phyloP scores from a whole-genome alignment of 2,113 vertebrate genomes.

The Grallaria varia region DNA sequence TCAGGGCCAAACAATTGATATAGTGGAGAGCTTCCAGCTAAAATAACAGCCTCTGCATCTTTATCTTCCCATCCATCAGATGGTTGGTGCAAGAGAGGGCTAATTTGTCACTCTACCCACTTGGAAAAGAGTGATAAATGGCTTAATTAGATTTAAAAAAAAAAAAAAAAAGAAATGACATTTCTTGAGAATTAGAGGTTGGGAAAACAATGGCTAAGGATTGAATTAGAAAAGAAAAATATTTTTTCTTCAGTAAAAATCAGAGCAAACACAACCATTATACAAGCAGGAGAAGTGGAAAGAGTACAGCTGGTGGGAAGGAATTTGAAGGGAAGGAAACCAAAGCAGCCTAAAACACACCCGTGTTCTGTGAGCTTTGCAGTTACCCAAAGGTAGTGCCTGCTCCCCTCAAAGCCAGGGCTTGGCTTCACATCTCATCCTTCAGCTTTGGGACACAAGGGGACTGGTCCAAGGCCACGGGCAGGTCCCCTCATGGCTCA shows the following conservation, averaged over 20 bases:
- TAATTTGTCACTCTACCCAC: conserved; percentile 68
- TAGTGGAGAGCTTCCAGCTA: conserved; percentile 60
- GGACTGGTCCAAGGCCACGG: neutral
- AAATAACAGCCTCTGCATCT: conserved; percentile 70
- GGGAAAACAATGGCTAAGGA: conserved; percentile 57
- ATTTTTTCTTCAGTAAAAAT: conserved; percentile 43
- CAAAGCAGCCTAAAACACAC: neutral
- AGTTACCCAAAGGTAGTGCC: neutral
- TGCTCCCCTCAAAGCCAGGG: neutral
- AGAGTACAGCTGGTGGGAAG: neutral
- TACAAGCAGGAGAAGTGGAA: neutral
- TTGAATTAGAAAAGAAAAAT: conserved; percentile 62
- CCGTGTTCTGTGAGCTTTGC: neutral
- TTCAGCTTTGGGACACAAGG: neutral
- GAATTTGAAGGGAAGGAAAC: neutral
- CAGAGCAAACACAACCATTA: neutral
- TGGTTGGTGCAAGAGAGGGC: conserved; percentile 1
- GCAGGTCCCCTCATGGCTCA: neutral
- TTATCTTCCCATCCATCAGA: conserved; percentile 69
- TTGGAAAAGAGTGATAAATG: conserved; percentile 70
- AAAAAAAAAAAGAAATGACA: no score
- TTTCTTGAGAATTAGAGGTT: conserved; percentile 39
- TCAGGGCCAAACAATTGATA: conserved; percentile 54
- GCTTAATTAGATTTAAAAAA: conserved; percentile 73
- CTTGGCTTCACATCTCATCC: neutral